These are phyloP conservation scores for Platycheirus rosarum DNA, from an alignment of 2,888 invertebrate genomes.

Conservation along the genomic window DNA sequence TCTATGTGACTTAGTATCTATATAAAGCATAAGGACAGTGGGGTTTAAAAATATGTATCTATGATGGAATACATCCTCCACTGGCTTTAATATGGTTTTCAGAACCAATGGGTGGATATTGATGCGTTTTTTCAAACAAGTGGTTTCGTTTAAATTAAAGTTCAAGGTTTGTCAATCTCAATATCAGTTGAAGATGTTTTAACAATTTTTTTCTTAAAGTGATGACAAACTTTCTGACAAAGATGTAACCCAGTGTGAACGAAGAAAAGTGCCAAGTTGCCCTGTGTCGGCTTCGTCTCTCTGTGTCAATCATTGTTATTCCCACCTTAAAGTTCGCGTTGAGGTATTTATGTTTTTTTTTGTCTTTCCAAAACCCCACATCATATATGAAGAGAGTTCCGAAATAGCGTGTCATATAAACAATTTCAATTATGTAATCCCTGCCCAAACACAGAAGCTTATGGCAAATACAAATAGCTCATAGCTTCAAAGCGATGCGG, in stretches of 20 bases:
- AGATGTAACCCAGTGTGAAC: not conserved
- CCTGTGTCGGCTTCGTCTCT: constrained; percentile 63
- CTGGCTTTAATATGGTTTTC: too few species aligned
- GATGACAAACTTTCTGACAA: not conserved
- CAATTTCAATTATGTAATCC: constrained; percentile 66
- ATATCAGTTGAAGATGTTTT: too few species aligned
- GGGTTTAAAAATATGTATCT: not conserved
- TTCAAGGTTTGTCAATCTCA: too few species aligned
- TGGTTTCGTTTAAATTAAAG: too few species aligned
- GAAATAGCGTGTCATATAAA: constrained; percentile 65
- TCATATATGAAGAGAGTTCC: constrained; percentile 55
- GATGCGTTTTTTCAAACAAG: too few species aligned
- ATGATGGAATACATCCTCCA: too few species aligned
- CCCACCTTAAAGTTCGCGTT: constrained; percentile 65
- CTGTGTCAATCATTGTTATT: constrained; percentile 69
- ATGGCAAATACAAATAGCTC: constrained; percentile 28
- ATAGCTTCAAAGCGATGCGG: constrained; percentile 36
- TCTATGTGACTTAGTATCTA: too few species aligned
- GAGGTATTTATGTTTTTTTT: constrained; percentile 55
- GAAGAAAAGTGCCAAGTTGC: constrained; percentile 23
- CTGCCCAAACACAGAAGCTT: constrained; percentile 27
- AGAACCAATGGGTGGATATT: too few species aligned
- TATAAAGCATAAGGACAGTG: too few species aligned
- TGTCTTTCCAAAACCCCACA: not conserved
- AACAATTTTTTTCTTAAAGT: not conserved